These are phyloP conservation scores for Rhabdomys dilectus DNA, from an alignment of 2,113 vertebrate species.

Conservation along the genomic window DNA sequence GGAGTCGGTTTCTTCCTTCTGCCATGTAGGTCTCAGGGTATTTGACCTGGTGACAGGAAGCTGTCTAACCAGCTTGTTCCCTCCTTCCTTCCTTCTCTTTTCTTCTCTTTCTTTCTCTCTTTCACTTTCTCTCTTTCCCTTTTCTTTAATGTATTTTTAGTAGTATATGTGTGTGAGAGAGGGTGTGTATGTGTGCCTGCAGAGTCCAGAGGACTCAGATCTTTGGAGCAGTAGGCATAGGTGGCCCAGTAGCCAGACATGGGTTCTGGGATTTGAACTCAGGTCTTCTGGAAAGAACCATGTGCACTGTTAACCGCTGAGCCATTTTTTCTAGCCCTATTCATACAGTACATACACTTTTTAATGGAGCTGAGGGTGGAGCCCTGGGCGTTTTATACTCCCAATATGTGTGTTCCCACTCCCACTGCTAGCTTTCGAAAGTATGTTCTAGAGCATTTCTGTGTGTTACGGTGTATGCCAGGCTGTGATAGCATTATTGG, in stretches of 20 bases:
- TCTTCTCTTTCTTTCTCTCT: too few relatives aligned
- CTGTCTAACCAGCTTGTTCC: too few relatives aligned
- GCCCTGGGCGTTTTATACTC: neutral
- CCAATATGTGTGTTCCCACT: too few relatives aligned
- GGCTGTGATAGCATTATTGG: neutral
- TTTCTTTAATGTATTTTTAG: neutral
- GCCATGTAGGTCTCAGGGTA: neutral
- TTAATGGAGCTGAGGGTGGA: neutral
- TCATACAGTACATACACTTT: neutral
- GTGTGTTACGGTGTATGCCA: neutral
- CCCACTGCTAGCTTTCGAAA: neutral
- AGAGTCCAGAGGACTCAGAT: neutral
- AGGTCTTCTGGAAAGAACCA: neutral
- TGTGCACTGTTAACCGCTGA: neutral
- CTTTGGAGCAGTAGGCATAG: neutral
- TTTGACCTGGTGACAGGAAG: neutral
- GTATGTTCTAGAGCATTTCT: slow-evolving; percentile 12
- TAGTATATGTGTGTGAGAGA: neutral
- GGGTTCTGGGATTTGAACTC: neutral
- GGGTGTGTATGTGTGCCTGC: neutral
- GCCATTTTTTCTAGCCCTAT: neutral
- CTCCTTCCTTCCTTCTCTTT: fast-evolving
- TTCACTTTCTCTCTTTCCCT: neutral
- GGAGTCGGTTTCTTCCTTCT: neutral
- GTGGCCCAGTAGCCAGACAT: neutral